Base-by-base conservation (phyloP, 2,797 vertebrate genomes). In the Myiotriccus ornatus region DNA sequence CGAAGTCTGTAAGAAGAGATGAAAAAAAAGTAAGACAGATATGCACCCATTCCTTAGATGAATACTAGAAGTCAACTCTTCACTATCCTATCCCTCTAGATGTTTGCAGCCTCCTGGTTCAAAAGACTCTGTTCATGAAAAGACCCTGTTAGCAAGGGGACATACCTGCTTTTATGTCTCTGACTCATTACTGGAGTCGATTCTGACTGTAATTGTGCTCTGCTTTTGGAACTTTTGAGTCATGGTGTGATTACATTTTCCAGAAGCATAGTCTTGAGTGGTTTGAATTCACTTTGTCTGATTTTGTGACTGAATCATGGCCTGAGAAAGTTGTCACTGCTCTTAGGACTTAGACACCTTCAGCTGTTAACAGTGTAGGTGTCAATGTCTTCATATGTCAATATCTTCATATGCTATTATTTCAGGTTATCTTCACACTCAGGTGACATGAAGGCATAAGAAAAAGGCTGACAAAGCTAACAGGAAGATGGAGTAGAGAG, bases 71-170 rank as follows among this genome's bases (percentile, higher is more conserved):
- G 14, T 59, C 35, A 59, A 2, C 18, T 32, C 13, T 53, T 64
- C 5, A 17, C 10, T 16, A 4, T 22, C 6, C 34, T 44, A 7
- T 18, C 12, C 19, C 8, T 77, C 13, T 70, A 60, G 53, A 34
- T 1, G 1, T 70, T 59, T 7, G 0, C 52, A 5, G 6, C 8
- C 14, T 30, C 34, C 15, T 41, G 3, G 55, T 49, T 70, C 37
- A 67, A 1, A 27, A 63, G 53, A 30, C 9, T 10, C 17, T 18
- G 2, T 68, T 84, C 9, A 15, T 56, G 46, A 75, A 68, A 71
- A 82, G 14, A 74, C 9, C 24, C 19, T 37, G 7, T 56, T 34
- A 69, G 2, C 46, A 60, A 70, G 14, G 20, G 22, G 22, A 32
- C 14, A 52, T 3, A 14, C 23, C 24, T 85, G 28, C 18, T 74